Base-by-base conservation (phyloP, 1,140 invertebrate species). In the Drosophila eugracilis region DNA sequence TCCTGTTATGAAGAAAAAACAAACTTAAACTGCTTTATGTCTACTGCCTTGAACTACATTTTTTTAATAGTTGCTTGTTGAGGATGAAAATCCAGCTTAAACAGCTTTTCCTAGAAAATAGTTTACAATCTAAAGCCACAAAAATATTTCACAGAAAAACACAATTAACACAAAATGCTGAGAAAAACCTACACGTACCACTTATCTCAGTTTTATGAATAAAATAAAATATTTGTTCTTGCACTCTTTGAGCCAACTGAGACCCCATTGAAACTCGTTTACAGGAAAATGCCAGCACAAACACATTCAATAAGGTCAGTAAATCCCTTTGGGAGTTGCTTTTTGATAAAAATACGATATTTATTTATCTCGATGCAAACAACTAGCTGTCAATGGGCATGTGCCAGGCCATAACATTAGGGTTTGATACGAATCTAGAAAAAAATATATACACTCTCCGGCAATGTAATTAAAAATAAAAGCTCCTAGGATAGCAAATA, bases 291-390 rank as follows among this genome's bases (percentile, higher is more conserved):
- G 3, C 28, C 9, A 15, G 7, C 15, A 39, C n/a, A n/a, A n/a
- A n/a, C n/a, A 39, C 15, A 15, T 15, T 9, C 36, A 14, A 17
- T 17, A 37, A 17, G 6, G 36, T 17, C 36, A n/a, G 6, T 17
- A 14, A 39, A 10, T 10, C 5, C 36, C 36, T 6, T 39, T 7
- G 36, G 17, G 36, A 17, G 36, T 17, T 3, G 15, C 9, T 7
- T 0, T 4, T 14, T 17, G 14, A 17, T 17, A 12, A 32, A 39
- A 39, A 39, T 9, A 10, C 10, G 15, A 9, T n/a, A 32, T 32
- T 32, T 32, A 32, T 9, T 10, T 39, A 39, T 39, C 36, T 39
- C 36, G 36, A 39, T 39, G 36, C 15, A 39, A 39, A 39, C 15
- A 39, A 39, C 7, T 1, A 39, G 15, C 36, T 39, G 30, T 32